A percentile compares a stretch with the other conserved stretches of the same genome.
phyloP scores from a whole-genome alignment of 2,113 vertebrate species.

The Hystrix brachyura region DNA sequence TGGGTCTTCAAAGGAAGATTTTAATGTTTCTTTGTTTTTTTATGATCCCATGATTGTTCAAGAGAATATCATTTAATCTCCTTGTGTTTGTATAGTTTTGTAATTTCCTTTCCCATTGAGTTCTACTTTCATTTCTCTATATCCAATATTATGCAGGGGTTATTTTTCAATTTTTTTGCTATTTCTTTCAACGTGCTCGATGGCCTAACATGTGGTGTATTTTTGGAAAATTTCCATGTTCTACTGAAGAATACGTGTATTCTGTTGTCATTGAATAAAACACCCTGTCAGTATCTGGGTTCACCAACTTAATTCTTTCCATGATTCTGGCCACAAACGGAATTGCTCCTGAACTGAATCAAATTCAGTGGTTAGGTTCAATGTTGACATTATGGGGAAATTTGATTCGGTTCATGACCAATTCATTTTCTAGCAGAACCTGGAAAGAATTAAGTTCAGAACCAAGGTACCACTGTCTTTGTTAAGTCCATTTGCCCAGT shows the following conservation, averaged over 20 bases:
- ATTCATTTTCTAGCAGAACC: too few relatives aligned
- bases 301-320: too few relatives aligned
- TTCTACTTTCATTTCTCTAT: not conserved
- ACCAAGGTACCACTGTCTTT: too few relatives aligned
- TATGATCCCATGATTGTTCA: not conserved
- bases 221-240: not conserved
- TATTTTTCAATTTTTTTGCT: not conserved
- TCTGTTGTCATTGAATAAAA: not conserved
- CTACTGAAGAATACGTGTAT: not conserved
- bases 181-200: not conserved
- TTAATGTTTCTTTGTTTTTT: not conserved
- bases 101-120: not conserved
- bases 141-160: not conserved
- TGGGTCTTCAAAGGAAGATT: not conserved
- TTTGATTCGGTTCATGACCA: too few relatives aligned
- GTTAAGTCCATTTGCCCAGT: too few relatives aligned
- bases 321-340: too few relatives aligned
- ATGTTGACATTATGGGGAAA: too few relatives aligned
- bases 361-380: too few relatives aligned
- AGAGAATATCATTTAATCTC: not conserved
- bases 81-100: not conserved
- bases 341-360: too few relatives aligned
- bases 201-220: not conserved
- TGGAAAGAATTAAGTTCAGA: too few relatives aligned
- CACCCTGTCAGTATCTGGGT: too few relatives aligned